phyloP scores from a whole-genome alignment of 2,888 invertebrate genomes.

The Nomada hirtipes region DNA sequence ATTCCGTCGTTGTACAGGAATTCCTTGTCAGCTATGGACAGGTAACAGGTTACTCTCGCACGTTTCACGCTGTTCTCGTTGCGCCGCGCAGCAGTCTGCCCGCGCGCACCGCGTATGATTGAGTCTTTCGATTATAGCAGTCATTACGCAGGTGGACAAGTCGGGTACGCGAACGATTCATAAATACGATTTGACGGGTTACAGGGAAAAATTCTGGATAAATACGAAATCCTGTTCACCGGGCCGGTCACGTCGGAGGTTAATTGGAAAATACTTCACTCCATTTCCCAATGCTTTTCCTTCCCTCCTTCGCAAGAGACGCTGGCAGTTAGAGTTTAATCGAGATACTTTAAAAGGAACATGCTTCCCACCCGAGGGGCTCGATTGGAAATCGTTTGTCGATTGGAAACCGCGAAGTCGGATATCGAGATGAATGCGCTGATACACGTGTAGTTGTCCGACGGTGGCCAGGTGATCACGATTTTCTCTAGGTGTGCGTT shows the following conservation, averaged over 20 bases:
- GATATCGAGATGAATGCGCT: background rate
- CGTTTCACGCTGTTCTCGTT: slow-evolving; percentile 7
- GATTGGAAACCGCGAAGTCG: background rate
- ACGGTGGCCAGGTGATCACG: slow-evolving; percentile 9
- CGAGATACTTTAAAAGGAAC: background rate
- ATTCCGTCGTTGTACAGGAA: slow-evolving; percentile 42
- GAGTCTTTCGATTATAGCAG: slow-evolving; percentile 30
- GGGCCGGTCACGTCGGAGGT: background rate
- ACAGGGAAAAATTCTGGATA: background rate
- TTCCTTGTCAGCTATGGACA: slow-evolving; percentile 35
- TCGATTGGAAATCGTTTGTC: background rate
- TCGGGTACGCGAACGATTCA: slow-evolving; percentile 8
- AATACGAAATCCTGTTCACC: background rate
- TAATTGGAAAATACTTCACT: background rate
- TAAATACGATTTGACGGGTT: slow-evolving; percentile 30
- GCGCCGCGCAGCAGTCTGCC: background rate
- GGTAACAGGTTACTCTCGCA: slow-evolving; percentile 64
- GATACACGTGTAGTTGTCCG: background rate
- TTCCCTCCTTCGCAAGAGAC: background rate
- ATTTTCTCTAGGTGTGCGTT: background rate
- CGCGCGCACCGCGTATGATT: slow-evolving; percentile 25
- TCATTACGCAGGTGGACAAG: slow-evolving; percentile 17
- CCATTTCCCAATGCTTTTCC: background rate
- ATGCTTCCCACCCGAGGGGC: background rate
- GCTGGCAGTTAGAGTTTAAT: slow-evolving; percentile 1